Evolutionary conservation across 2,888 invertebrate genomes (phyloP), one percentile per base, ranked within the genome.

Genomic region (Nemotelus pantherinus): DNA sequence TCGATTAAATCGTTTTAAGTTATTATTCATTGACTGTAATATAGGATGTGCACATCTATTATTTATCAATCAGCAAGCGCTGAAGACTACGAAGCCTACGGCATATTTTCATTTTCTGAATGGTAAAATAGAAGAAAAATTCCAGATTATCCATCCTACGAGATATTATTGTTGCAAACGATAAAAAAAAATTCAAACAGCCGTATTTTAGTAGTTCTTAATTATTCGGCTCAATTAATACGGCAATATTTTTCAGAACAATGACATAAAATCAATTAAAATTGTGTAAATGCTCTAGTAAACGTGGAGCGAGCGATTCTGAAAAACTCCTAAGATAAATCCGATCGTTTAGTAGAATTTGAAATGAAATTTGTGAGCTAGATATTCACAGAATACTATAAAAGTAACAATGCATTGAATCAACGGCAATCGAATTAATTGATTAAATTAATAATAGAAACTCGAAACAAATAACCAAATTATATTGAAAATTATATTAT

Each of bases 211-310:
- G 25, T 53, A 53, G 48, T 44, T 9, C 1, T 44, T 75, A 78
- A 67, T 53, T 55, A 72, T 78, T 78, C 60, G 78, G 70, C 70
- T 71, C 76, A 78, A 76, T 71, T 76, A 44, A 10, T 53, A 68
- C 50, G 47, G 48, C 9, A 68, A 48, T 39, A 39, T 41, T 63
- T 63, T 63, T 25, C 3, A 63, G 43, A 43, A 6, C 0, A 63
- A 25, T 9, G 25, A 25, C 25, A 25, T 25, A 25, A 25, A 25
- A 25, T 25, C 25, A 25, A 25, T 25, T 25, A 25, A 25, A 50
- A 50, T 50, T 50, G 50, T 50, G 50, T 50, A 25, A 25, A 25
- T 25, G 25, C 25, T 25, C 25, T 25, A 25, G 25, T 25, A 25
- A 25, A 25, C 25, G 25, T 25, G 25, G 25, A 25, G 25, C 25